Evolutionary conservation across 2,113 vertebrate genomes (phyloP).

Genomic region (Hemichromis elongatus): DNA sequence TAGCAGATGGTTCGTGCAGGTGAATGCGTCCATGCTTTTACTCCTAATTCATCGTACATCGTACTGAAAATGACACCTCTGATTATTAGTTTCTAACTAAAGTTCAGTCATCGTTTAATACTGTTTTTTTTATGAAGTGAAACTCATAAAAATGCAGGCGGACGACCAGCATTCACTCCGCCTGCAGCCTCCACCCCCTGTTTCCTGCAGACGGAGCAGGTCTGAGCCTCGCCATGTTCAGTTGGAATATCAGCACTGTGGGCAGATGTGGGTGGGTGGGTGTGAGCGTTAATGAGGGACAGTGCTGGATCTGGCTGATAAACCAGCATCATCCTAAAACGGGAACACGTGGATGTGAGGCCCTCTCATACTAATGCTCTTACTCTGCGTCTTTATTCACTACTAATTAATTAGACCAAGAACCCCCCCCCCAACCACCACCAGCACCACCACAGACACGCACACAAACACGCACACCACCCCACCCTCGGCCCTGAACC

Average conservation of each 20-base stretch:
- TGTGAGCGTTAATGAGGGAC: constrained; percentile 2
- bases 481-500: background rate
- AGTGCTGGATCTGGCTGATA: constrained; percentile 69
- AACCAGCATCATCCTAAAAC: constrained; percentile 11
- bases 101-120: background rate
- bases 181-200: background rate
- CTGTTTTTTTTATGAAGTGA: background rate
- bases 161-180: background rate
- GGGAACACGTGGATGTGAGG: background rate
- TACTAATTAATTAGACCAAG: constrained; percentile 66
- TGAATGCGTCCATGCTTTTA: background rate
- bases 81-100: background rate
- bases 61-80: background rate
- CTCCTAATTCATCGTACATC: background rate
- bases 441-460: background rate
- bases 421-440: background rate
- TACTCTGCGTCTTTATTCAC: constrained; percentile 56
- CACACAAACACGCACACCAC: background rate
- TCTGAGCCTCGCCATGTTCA: background rate
- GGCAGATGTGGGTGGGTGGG: background rate
- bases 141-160: background rate
- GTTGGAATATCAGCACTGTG: background rate
- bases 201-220: background rate
- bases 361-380: constrained; percentile 45
- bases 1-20: background rate